Evolutionary conservation across 2,888 invertebrate species (phyloP).

Genomic region (Plagiodera versicolora): DNA sequence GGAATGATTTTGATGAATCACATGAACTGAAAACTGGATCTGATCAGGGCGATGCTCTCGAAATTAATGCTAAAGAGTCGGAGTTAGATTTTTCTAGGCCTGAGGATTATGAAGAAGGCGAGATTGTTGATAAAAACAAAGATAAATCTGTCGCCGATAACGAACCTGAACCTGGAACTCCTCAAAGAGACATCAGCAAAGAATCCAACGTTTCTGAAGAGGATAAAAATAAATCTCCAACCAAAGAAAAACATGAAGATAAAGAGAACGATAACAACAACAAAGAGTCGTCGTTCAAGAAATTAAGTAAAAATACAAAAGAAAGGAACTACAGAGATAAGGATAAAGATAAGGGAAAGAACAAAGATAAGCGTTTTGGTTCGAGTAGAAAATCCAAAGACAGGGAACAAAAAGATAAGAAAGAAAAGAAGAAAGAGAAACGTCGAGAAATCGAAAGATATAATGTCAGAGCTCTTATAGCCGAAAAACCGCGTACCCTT

Average conservation of each 20-base stretch:
- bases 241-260: constrained; percentile 60
- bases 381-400: constrained; percentile 41
- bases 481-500: constrained; percentile 62
- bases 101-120: constrained; percentile 61
- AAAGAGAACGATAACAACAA: constrained; percentile 56
- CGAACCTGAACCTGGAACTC: constrained; percentile 25
- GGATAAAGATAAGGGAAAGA: constrained; percentile 49
- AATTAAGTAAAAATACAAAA: constrained; percentile 75
- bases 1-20: constrained; percentile 65
- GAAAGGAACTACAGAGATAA: constrained; percentile 78
- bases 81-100: constrained; percentile 53
- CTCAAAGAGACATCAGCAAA: constrained; percentile 42
- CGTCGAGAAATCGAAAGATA: constrained; percentile 81
- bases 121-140: constrained; percentile 58
- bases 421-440: constrained; percentile 60
- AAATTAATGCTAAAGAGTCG: constrained; percentile 55
- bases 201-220: constrained; percentile 34
- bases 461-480: constrained; percentile 77
- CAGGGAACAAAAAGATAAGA: constrained; percentile 42
- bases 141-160: constrained; percentile 34
- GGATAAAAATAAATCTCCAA: constrained; percentile 44
- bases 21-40: constrained; percentile 52
- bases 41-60: constrained; percentile 52
- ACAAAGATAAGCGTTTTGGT: constrained; percentile 47
- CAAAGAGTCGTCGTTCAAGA: constrained; percentile 71